These are phyloP conservation scores for Ancistrus triradiatus DNA, from an alignment of 2,113 vertebrate genomes.

Conservation along the genomic window DNA sequence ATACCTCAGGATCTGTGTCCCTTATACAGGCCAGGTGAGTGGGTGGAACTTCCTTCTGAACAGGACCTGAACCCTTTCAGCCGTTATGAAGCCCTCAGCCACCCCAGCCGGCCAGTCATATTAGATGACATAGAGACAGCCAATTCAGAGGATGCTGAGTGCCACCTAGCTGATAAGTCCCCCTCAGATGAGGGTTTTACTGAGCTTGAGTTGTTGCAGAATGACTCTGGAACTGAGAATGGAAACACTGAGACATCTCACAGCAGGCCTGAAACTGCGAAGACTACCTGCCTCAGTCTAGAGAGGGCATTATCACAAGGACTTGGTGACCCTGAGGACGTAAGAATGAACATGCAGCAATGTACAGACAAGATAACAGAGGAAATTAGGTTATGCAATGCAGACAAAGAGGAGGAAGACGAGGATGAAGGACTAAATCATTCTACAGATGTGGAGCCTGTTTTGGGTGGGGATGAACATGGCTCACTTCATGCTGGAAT, in stretches of 20 bases:
- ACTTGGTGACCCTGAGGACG: constrained; percentile 1
- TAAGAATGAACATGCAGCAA: constrained; percentile 10
- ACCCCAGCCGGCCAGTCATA: constrained; percentile 72
- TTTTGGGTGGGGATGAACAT: neutral
- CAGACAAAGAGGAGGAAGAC: constrained; percentile 47
- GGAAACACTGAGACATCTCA: constrained; percentile 48
- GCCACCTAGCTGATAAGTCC: constrained; percentile 56
- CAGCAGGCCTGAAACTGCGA: constrained; percentile 21
- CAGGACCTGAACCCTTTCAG: constrained; percentile 93
- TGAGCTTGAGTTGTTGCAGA: constrained; percentile 60
- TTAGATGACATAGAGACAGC: constrained; percentile 57
- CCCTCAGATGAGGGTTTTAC: constrained; percentile 74
- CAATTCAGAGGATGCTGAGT: constrained; percentile 38
- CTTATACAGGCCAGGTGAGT: constrained; percentile 98
- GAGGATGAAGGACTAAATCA: constrained; percentile 56
- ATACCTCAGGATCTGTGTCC: constrained; percentile 99
- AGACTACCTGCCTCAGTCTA: constrained; percentile 27
- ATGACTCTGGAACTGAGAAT: constrained; percentile 38
- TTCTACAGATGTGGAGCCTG: constrained; percentile 51
- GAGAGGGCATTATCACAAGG: constrained; percentile 24
- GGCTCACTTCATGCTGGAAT: neutral
- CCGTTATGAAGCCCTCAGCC: constrained; percentile 83
- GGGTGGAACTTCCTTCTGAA: constrained; percentile 94
- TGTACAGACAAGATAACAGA: neutral
- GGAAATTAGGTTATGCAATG: neutral